These are phyloP conservation scores for Cheumatopsyche charites DNA, from an alignment of 1,140 invertebrate genomes.

Conservation along the genomic window DNA sequence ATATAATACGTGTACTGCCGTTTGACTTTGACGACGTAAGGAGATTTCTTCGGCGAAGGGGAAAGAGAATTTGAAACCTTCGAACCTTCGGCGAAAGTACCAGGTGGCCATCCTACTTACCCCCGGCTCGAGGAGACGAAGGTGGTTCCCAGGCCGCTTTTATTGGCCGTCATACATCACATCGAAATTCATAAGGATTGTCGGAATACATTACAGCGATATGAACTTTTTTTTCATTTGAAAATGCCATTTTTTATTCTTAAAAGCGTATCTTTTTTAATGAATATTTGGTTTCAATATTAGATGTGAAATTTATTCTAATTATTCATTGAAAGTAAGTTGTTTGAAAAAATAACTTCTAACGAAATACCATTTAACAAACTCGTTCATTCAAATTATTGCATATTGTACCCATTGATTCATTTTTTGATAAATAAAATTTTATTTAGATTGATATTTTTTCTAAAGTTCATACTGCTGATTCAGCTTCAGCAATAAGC, in stretches of 20 bases:
- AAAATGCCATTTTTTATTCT: not conserved
- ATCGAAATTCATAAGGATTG: slow-evolving; percentile 31
- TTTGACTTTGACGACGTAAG: slow-evolving; percentile 1
- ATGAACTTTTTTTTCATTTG: slow-evolving; percentile 19
- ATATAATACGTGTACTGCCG: not conserved
- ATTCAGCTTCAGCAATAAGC: too few species aligned
- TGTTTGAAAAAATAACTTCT: too few species aligned
- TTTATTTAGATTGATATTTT: too few species aligned
- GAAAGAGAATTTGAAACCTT: not conserved
- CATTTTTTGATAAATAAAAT: too few species aligned
- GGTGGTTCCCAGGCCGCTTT: not conserved
- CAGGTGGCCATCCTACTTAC: slow-evolving; percentile 6
- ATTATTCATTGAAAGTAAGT: too few species aligned
- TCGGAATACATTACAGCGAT: slow-evolving; percentile 22
- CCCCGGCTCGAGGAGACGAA: too few species aligned
- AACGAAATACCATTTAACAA: too few species aligned
- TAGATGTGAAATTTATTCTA: too few species aligned
- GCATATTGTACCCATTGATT: too few species aligned
- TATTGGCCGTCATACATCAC: slow-evolving; percentile 31
- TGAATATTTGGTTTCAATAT: not conserved
- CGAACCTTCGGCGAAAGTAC: slow-evolving; percentile 3
- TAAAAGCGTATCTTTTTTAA: not conserved
- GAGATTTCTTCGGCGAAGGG: slow-evolving; percentile 3
- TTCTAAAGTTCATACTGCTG: too few species aligned
- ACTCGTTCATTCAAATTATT: too few species aligned